Conservation (phyloP, 2,888 invertebrate genomes). For the Papilio elwesi region DNA sequence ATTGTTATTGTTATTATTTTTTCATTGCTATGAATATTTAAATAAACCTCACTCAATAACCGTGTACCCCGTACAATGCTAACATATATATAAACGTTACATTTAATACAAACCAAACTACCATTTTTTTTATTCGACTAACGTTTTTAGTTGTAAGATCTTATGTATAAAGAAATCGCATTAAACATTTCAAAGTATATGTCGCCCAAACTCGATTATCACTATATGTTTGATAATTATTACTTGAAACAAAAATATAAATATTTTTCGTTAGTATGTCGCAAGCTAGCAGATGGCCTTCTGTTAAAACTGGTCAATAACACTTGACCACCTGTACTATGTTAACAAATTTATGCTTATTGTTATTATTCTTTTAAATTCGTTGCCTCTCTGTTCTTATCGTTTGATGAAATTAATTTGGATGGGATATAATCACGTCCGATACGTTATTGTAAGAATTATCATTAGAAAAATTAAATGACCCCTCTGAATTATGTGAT, state of each 20-base stretch:
- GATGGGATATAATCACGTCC: too few species aligned
- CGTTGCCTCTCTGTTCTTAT: too few species aligned
- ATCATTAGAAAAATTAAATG: too few species aligned
- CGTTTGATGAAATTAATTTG: too few species aligned
- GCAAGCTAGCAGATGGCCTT: slow-evolving; percentile 38
- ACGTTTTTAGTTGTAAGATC: too few species aligned
- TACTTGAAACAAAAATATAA: slow-evolving; percentile 49
- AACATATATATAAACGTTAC: too few species aligned
- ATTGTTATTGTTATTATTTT: neutral
- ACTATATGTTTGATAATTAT: slow-evolving; percentile 40
- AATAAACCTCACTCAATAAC: neutral
- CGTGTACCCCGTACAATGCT: too few species aligned
- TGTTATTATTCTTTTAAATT: slow-evolving; percentile 3
- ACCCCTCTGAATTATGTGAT: too few species aligned
- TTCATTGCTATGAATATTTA: neutral
- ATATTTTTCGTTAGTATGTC: slow-evolving; percentile 33
- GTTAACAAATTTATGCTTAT: slow-evolving; percentile 10
- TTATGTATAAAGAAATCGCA: too few species aligned
- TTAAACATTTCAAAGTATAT: neutral
- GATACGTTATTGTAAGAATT: too few species aligned
- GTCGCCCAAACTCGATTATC: neutral
- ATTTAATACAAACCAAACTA: too few species aligned
- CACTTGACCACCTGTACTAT: slow-evolving; percentile 25
- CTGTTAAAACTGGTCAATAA: slow-evolving; percentile 47
- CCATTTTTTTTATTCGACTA: too few species aligned